Evolutionary conservation across 2,797 vertebrate species (phyloP), one percentile per base, ranked within the genome.

Genomic region (Tapirus indicus): DNA sequence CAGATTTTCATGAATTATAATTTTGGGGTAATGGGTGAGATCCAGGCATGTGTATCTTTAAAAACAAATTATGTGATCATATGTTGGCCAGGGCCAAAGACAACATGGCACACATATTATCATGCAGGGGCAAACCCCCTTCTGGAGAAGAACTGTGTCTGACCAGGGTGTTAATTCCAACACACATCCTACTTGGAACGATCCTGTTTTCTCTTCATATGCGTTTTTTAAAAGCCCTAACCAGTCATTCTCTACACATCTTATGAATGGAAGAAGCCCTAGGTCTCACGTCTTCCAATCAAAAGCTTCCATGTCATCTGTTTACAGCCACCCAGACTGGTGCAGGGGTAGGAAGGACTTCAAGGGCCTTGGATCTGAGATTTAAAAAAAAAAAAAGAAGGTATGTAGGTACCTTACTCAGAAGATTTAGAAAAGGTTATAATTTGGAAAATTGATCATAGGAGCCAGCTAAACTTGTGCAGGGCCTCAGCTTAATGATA

Each of bases 341-440:
- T 78, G 94, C 47, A 82, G n/a, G 92, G 7, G 3, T 41, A 77
- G 44, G 60, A 92, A 60, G 17, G 13, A 54, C 21, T 85, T 56
- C 29, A 83, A 88, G 16, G 58, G 11, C 54, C 18, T 88, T 79
- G 44, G 5, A 60, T 75, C 27, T 89, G 47, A 96, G 62, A 72
- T 60, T 88, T 62, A 13, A 56, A 82, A 35, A 49, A 5, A 62
- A 14, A 6, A 60, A 38, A 66, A 10, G 2, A 58, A 77, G 10
- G 27, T 16, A 64, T 44, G 3, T 56, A 88, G 60, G 13, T 38
- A 78, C 7, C 8, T 92, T 72, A 52, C 64, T 77, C 18, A 64
- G 56, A 93, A 95, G n/a, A 82, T 85, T 75, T 84, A 38, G 27
- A 64, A 49, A 93, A 77, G 25, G 17, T 60, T 96, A 52, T 68